Percentiles rank a stretch among this genome's conserved stretches.
Evolutionary conservation across 1,140 invertebrate genomes (phyloP).

Genomic region (Leucophenga varia): DNA sequence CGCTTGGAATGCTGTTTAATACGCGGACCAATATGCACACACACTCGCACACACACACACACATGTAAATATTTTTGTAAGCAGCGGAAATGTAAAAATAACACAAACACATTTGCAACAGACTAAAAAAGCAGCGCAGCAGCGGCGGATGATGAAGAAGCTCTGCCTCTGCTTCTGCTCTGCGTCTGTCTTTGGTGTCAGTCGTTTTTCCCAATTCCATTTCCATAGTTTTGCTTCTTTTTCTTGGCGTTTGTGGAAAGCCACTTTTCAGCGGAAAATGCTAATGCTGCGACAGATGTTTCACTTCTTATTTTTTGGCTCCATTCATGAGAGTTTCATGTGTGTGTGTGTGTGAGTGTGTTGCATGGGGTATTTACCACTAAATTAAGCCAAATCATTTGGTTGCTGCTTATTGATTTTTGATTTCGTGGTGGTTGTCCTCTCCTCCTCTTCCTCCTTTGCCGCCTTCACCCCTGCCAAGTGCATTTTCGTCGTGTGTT

Average conservation of each 20-base stretch:
- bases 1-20: conserved; percentile 34
- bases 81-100: conserved; percentile 53
- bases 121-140: conserved; percentile 21
- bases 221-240: conserved; percentile 15
- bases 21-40: conserved; percentile 10
- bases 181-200: conserved; percentile 23
- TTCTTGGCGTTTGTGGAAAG: conserved; percentile 29
- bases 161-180: conserved; percentile 2
- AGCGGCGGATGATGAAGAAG: conserved; percentile 17
- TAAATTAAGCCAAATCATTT: conserved; percentile 11
- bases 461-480: not conserved
- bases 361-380: conserved; percentile 10
- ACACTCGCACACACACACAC: not conserved
- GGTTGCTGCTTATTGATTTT: too few relatives aligned
- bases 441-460: too few relatives aligned
- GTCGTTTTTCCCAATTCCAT: conserved; percentile 25
- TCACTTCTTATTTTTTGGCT: conserved; percentile 24
- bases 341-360: not conserved
- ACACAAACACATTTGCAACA: conserved; percentile 42
- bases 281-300: conserved; percentile 44
- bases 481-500: not conserved
- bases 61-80: conserved; percentile 43
- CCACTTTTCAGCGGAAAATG: conserved; percentile 40
- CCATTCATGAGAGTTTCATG: conserved; percentile 7
- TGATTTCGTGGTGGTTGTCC: conserved; percentile 13